Percentiles rank a stretch among this genome's conserved stretches.
phyloP scores from a whole-genome alignment of 2,113 vertebrate genomes.

The Ciconia stormi region DNA sequence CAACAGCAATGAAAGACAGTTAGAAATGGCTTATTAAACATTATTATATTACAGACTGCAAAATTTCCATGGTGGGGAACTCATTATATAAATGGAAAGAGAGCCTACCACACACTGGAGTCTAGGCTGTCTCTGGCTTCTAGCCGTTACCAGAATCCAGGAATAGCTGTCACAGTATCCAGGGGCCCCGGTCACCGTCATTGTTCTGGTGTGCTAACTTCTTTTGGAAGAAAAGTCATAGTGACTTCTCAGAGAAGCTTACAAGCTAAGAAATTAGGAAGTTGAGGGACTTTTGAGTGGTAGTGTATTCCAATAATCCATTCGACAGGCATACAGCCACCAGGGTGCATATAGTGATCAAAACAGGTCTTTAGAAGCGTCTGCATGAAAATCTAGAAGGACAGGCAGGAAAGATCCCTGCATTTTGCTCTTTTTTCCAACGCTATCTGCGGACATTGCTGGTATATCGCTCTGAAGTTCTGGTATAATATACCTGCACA shows the following conservation, averaged over 20 bases:
- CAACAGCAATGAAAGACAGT: neutral
- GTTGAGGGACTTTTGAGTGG: neutral
- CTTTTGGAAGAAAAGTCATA: neutral
- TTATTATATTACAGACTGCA: neutral
- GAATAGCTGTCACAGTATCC: neutral
- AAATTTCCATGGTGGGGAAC: neutral
- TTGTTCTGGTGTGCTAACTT: neutral
- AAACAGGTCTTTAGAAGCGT: neutral
- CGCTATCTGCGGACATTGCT: neutral
- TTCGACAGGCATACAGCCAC: rapidly evolving
- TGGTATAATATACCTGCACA: no score
- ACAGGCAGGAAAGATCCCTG: neutral
- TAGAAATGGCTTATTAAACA: neutral
- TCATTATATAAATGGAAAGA: neutral
- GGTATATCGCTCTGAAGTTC: neutral
- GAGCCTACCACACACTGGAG: neutral
- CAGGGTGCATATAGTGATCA: neutral
- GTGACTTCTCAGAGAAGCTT: neutral
- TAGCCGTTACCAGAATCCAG: no score
- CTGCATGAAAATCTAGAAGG: neutral
- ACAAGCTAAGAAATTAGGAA: neutral
- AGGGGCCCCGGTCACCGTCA: no score
- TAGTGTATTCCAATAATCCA: neutral
- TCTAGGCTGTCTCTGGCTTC: no score
- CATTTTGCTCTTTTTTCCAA: neutral